Evolutionary conservation across 2,797 vertebrate species (phyloP).

Genomic region (Hapalemur alaotrensis): DNA sequence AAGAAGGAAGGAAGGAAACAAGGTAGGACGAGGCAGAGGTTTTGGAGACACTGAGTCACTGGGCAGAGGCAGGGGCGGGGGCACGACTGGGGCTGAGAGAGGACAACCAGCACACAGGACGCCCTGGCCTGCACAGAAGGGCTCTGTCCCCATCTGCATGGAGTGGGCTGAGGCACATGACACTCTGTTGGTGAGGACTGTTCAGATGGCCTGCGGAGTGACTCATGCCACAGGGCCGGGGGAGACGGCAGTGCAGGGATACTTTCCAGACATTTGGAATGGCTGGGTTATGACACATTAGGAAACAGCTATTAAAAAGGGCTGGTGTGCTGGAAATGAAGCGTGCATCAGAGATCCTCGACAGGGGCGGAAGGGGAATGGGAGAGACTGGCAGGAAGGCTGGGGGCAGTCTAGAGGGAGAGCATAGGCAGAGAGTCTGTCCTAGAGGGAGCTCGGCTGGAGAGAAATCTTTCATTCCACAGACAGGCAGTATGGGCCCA

Average conservation of each 20-base stretch:
- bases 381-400: background rate
- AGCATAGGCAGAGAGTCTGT: background rate
- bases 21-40: background rate
- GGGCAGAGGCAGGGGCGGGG: background rate
- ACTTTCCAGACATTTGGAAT: background rate
- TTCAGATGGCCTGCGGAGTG: slow-evolving; percentile 40
- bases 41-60: background rate
- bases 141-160: slow-evolving; percentile 53
- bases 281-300: background rate
- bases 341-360: background rate
- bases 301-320: background rate
- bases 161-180: slow-evolving; percentile 30
- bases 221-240: background rate
- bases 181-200: slow-evolving; percentile 44
- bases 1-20: background rate
- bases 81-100: background rate
- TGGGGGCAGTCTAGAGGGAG: background rate
- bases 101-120: slow-evolving; percentile 41
- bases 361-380: background rate
- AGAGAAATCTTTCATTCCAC: background rate
- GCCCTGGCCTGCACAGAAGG: slow-evolving; percentile 61
- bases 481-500: background rate
- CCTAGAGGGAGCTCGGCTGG: background rate
- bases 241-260: background rate
- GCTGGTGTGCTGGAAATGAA: background rate